These are phyloP conservation scores for Antigone vipio DNA, from an alignment of 2,113 vertebrate genomes.

Conservation along the genomic window DNA sequence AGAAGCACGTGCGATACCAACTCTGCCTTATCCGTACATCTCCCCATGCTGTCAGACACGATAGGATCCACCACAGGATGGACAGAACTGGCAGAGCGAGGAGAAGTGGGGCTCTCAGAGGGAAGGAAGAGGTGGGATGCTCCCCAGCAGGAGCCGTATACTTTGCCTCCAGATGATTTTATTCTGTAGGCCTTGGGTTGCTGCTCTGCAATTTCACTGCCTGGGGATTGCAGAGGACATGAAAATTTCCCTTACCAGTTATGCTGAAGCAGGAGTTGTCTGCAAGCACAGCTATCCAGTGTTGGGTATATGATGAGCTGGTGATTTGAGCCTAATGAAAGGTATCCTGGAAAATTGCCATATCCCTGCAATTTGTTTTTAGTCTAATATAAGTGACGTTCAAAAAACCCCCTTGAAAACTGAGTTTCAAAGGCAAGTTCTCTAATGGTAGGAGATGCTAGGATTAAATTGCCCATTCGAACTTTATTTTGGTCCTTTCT, in stretches of 20 bases:
- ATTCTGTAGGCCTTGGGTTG: neutral
- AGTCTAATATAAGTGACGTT: neutral
- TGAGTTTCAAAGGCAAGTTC: neutral
- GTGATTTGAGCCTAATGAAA: neutral
- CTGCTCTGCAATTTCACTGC: neutral
- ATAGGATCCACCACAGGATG: neutral
- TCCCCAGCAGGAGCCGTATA: neutral
- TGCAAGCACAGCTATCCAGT: neutral
- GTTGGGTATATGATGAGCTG: neutral
- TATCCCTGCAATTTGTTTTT: neutral
- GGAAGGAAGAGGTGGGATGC: neutral
- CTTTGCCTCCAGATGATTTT: neutral
- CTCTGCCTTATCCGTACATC: neutral
- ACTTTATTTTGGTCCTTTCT: neutral
- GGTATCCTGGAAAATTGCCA: neutral
- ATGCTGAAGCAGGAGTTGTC: neutral
- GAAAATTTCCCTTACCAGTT: neutral
- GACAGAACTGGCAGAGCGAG: rapidly evolving
- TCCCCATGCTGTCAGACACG: rapidly evolving
- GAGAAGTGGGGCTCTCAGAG: neutral
- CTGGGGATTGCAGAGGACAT: neutral
- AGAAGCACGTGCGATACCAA: rapidly evolving
- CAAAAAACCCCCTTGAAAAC: neutral
- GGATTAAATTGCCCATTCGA: neutral
- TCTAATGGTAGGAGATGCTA: neutral